Evolutionary conservation across 2,888 invertebrate genomes (phyloP), one percentile per base, ranked within the genome.

Genomic region (Spialia ferax): DNA sequence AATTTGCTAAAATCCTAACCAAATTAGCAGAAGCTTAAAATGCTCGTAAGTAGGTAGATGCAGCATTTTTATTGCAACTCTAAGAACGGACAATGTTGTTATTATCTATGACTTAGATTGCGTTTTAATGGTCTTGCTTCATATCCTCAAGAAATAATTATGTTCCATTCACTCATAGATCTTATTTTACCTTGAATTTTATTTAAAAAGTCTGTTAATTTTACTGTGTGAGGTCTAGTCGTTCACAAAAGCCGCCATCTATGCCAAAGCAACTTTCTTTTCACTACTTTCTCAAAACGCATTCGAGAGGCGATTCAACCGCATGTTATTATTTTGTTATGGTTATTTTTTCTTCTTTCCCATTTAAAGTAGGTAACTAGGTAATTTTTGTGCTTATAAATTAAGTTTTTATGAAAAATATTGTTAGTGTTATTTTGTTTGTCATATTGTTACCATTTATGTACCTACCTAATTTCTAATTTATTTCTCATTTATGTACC

Each of bases 221-320:
- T 15, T 42, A 42, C 15, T 42, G 15, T 2, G 11, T 10, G 7
- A 35, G 10, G 42, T 15, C 15, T 42, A 42, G 42, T 6, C 15
- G 42, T 6, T 7, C 15, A 42, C 15, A 42, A 15, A 15, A 42
- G 42, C 15, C 15, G 42, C 42, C 15, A 42, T 42, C n/a, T 15
- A 15, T 15, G n/a, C 42, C 42, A 15, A 42, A 42, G 15, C 42
- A 42, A 42, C 42, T 42, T 42, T 42, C 42, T 42, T 42, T 42
- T 42, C 42, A 15, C 42, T 15, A 42, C 15, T 42, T 42, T 42
- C 42, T 42, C 15, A 38, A 38, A 38, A 38, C n/a, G 42, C 15
- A 15, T 42, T 42, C 15, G 15, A 42, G 42, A 42, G 15, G 0
- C 7, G 6, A 42, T 15, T 35, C 42, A 42, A 15, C 42, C 15